phyloP scores from a whole-genome alignment of 2,797 vertebrate species.

The Borostomias antarcticus region DNA sequence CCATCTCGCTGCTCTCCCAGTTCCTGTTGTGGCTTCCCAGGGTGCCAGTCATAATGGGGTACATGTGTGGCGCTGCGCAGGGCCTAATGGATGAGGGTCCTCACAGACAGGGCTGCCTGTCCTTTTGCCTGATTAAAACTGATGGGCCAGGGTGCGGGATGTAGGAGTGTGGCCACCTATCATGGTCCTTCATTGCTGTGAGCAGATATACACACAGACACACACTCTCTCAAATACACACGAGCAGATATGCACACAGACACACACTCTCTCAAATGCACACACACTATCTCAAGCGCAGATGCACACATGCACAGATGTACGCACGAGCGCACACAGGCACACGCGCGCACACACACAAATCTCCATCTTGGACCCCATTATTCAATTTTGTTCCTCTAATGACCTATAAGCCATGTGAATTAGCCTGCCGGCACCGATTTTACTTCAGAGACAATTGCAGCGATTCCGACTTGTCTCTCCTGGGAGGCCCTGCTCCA shows the following conservation, averaged over 20 bases:
- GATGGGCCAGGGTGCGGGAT: slow-evolving; percentile 71
- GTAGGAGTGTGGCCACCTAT: slow-evolving; percentile 58
- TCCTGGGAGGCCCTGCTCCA: slow-evolving; percentile 40
- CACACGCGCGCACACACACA: background rate
- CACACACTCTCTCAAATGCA: no score
- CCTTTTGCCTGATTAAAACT: slow-evolving; percentile 77
- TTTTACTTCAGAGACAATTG: slow-evolving; percentile 66
- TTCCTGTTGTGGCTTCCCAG: slow-evolving; percentile 42
- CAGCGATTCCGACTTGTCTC: slow-evolving; percentile 54
- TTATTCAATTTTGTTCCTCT: slow-evolving; percentile 81
- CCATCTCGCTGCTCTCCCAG: slow-evolving; percentile 2
- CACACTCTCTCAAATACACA: slow-evolving; percentile 17
- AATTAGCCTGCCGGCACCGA: slow-evolving; percentile 81
- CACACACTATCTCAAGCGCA: no score
- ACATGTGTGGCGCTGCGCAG: slow-evolving; percentile 63
- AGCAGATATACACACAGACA: slow-evolving; percentile 35
- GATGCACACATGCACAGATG: no score
- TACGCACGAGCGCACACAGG: slow-evolving; percentile 34
- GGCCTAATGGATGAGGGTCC: slow-evolving; percentile 71
- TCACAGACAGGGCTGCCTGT: slow-evolving; percentile 56
- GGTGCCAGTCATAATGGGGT: slow-evolving; percentile 66
- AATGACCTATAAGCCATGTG: slow-evolving; percentile 71
- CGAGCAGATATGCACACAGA: no score
- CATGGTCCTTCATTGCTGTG: slow-evolving; percentile 44
- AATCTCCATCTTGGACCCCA: slow-evolving; percentile 57